Evolutionary conservation across 2,888 invertebrate genomes (phyloP), one percentile per base, ranked within the genome.

Genomic region (Tipula lateralis): DNA sequence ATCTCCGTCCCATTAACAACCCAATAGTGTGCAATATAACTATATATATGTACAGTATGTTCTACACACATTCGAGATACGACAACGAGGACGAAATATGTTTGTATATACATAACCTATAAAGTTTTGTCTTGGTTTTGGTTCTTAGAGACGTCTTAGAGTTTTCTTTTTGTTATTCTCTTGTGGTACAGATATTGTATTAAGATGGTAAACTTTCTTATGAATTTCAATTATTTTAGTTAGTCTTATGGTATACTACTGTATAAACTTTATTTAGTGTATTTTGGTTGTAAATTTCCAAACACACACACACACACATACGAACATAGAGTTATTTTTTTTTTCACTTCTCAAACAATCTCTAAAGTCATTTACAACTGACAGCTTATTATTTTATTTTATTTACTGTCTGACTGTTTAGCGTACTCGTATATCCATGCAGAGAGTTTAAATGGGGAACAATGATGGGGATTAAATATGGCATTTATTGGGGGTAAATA

Each of bases 191-290:
- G 12, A 24, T 24, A 24, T 66, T 24, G 66, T 66, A 66, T 66
- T 66, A 7, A 24, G 24, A 66, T 66, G 66, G 24, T 66, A 24
- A 66, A 66, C 7, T 66, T 66, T 66, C 66, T 66, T 66, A 24
- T 66, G 24, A 66, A 66, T 66, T 66, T 66, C 66, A 66, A 66
- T 66, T 66, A 66, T 66, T 24, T 66, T 66, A 66, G 66, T 66
- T 66, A 24, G 66, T 9, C 66, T 19, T 66, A 9, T 66, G 66
- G 66, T 66, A 9, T 24, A 66, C 24, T 66, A 24, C 0, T 66
- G 24, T 66, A 24, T 7, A 66, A 1, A 66, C 3, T 66, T 66
- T 66, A 24, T 66, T 66, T 24, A 66, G 19, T 66, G 24, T 66
- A 24, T 66, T 24, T 24, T 66, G 66, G 24, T 66, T 66, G 66